phyloP scores from a whole-genome alignment of 1,140 invertebrate species.

The Panagrolaimus sp. region DNA sequence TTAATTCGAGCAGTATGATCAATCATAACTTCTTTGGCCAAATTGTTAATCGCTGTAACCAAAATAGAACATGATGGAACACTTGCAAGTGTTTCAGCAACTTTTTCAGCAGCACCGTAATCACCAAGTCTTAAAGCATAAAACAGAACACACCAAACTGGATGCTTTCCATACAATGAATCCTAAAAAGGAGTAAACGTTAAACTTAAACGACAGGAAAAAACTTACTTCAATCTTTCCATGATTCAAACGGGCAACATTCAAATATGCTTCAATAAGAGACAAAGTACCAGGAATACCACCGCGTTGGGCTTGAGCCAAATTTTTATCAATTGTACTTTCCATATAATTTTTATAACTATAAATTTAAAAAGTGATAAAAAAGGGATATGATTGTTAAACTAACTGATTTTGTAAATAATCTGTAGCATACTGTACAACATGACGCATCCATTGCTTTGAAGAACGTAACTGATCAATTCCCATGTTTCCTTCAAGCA shows the following conservation, averaged over 20 bases:
- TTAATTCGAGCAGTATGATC: slow-evolving; percentile 48
- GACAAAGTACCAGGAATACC: slow-evolving; percentile 41
- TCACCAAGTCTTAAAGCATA: slow-evolving; percentile 42
- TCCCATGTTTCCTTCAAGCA: slow-evolving; percentile 20
- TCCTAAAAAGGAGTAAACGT: too few species aligned
- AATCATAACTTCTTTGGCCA: slow-evolving; percentile 27
- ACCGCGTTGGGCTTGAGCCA: slow-evolving; percentile 39
- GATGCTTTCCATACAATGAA: slow-evolving; percentile 21
- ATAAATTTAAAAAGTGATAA: slow-evolving; percentile 17
- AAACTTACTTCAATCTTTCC: not conserved
- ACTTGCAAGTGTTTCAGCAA: slow-evolving; percentile 32
- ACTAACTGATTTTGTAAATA: slow-evolving; percentile 39
- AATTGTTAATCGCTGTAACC: slow-evolving; percentile 22
- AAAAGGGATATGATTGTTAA: slow-evolving; percentile 3
- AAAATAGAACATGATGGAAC: slow-evolving; percentile 34
- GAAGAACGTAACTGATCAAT: slow-evolving; percentile 34
- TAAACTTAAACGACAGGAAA: too few species aligned
- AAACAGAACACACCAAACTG: slow-evolving; percentile 40
- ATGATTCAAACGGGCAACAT: slow-evolving; percentile 21
- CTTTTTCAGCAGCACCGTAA: slow-evolving; percentile 17
- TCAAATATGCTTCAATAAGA: slow-evolving; percentile 46
- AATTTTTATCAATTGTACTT: slow-evolving; percentile 36
- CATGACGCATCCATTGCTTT: slow-evolving; percentile 33
- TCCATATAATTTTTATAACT: slow-evolving; percentile 46
- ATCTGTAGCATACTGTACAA: slow-evolving; percentile 32